Evolutionary conservation across 2,888 invertebrate genomes (phyloP), one percentile per base, ranked within the genome.

Genomic region (Cantharis lateralis): DNA sequence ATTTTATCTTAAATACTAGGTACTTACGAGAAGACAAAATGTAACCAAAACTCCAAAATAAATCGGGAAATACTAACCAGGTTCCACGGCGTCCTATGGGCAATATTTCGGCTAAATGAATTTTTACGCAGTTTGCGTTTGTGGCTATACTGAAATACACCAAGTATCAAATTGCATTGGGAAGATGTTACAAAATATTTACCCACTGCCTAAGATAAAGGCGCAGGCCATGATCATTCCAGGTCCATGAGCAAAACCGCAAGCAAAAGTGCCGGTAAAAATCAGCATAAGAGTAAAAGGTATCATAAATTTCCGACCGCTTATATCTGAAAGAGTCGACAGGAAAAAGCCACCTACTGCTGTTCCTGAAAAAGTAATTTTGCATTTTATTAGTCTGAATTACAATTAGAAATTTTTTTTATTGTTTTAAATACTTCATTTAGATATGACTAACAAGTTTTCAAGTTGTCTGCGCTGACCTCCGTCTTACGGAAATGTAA

Each of bases 131-230:
- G 10, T 82, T 83, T 71, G 83, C 83, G 80, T 86, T 88, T 11
- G 86, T 85, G 70, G 87, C 87, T 76, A 89, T 75, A 72, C 89
- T 89, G 78, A 62, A 84, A 84, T 71, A 68, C 24, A 28, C 24
- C 63, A 48, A 62, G n/a, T 66, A 61, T 28, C 62, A 61, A 28
- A 62, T 13, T 69, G n/a, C 62, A 20, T 24, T 24, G n/a, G 15
- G 4, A n/a, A 18, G 24, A 15, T n/a, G 4, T 63, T 70, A 20
- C 5, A 2, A 48, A 48, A 48, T 48, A 82, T 81, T 85, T 86
- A 89, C 89, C 89, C 88, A 75, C 86, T 71, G 80, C 89, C 89
- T 70, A 89, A 80, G n/a, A 87, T 78, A 72, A 89, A 86, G 13
- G 86, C 82, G 7, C 87, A 86, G 16, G 87, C 63, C n/a, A 85